Base-by-base conservation (phyloP, 2,888 invertebrate genomes). In the Eupithecia insigniata region DNA sequence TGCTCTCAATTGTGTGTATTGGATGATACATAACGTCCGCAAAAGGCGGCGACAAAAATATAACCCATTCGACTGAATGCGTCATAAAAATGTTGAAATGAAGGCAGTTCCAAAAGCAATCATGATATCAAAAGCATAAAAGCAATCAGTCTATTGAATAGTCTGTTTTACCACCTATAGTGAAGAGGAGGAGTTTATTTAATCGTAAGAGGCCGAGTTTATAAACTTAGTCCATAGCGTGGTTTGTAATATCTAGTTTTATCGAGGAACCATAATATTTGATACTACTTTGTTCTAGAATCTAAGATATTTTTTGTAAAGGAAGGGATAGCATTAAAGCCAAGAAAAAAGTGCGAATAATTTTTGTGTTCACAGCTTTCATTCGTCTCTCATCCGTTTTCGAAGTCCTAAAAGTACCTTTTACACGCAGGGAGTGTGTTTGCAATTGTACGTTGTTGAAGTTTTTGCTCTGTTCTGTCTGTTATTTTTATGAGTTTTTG, bases 1-100 rank as follows among this genome's bases (percentile, higher is more conserved):
- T 75, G 72, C 58, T 77, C 69, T 77, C 77, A 78, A 78, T 78
- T 78, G 75, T 73, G 69, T 74, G 69, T 74, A 78, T 74, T 74
- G 77, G 70, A 72, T 76, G 71, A 75, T 71, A 71, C 64, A 65
- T 69, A 66, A 72, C 51, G 55, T 74, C 70, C 70, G 71, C 73
- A 71, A 67, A 60, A 66, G 69, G 73, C 71, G 72, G 66, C 65
- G 70, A 74, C 72, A 61, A 73, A 74, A 70, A 74, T 70, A 70
- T 74, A 58, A 65, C 74, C 65, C 69, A 67, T 22, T 22, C 22
- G 2, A 51, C 51, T 4, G 12, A 55, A 55, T 26, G 26, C 26
- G 26, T 14, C 55, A 55, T 55, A 55, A 55, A 55, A 55, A 1
- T n/a, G 10, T 22, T 22, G 8, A 51, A 51, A 51, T 51, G 1